Conservation (phyloP, 1,140 invertebrate genomes). For the Drosophila mayri region DNA sequence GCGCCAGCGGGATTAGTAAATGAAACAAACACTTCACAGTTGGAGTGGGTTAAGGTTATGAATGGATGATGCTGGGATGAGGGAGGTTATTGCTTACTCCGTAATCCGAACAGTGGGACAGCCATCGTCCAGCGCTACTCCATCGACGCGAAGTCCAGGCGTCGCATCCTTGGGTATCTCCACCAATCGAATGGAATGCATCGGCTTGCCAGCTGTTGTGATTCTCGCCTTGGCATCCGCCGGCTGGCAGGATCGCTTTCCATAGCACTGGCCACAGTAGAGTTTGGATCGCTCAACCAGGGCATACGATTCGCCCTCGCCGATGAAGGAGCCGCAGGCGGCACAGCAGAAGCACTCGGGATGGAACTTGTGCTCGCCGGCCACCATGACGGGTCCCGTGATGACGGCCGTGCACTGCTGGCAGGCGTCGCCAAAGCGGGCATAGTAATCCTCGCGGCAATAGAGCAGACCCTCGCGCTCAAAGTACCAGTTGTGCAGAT, state of each 20-base stretch:
- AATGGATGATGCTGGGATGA: no score
- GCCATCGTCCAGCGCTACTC: conserved; percentile 77
- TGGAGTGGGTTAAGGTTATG: neutral
- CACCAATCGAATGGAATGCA: conserved; percentile 92
- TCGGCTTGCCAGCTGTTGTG: conserved; percentile 85
- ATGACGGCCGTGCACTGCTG: conserved; percentile 95
- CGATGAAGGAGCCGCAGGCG: conserved; percentile 93
- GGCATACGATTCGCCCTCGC: conserved; percentile 96
- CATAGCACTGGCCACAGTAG: conserved; percentile 91
- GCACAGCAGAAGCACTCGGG: conserved; percentile 96
- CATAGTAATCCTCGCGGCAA: conserved; percentile 95
- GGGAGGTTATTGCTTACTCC: conserved; percentile 32
- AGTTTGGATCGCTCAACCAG: conserved; percentile 94
- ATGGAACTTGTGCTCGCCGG: conserved; percentile 97
- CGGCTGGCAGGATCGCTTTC: conserved; percentile 84
- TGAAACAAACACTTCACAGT: neutral
- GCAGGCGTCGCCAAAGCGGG: conserved; percentile 94
- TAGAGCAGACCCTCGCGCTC: conserved; percentile 95
- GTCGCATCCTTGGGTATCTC: conserved; percentile 88
- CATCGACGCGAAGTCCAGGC: conserved; percentile 87
- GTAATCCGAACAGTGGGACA: conserved; percentile 81
- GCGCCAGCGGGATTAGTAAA: conserved; percentile 7
- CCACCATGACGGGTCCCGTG: conserved; percentile 97
- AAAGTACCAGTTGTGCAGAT: conserved; percentile 95
- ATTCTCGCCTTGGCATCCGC: conserved; percentile 60